These are phyloP conservation scores for Blomia tropicalis DNA, from an alignment of 2,888 invertebrate species.

Conservation along the genomic window DNA sequence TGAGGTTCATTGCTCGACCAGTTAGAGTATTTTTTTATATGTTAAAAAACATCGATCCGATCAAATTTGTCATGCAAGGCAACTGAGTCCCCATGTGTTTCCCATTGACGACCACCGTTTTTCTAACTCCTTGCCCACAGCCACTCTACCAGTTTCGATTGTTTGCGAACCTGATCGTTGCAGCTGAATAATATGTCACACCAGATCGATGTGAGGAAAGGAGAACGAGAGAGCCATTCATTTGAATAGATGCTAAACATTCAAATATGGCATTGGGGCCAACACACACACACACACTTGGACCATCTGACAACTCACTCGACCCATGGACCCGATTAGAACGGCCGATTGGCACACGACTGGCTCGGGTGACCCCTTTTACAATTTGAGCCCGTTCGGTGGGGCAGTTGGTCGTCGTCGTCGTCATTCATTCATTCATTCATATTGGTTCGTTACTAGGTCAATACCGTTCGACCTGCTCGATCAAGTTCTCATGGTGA, in stretches of 20 bases:
- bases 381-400: not conserved
- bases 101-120: not conserved
- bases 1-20: not conserved
- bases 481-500: too few species aligned
- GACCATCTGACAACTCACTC: conserved; percentile 8
- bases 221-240: too few species aligned
- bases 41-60: too few species aligned
- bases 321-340: not conserved
- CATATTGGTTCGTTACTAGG: not conserved
- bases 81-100: not conserved
- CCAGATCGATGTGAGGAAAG: too few species aligned
- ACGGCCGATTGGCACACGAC: not conserved
- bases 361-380: not conserved
- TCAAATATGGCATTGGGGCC: not conserved
- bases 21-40: too few species aligned
- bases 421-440: not conserved
- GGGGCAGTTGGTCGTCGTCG: not conserved
- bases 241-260: too few species aligned
- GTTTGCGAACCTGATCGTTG: too few species aligned
- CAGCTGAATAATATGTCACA: too few species aligned
- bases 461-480: conserved; percentile 6
- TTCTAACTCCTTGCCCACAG: conserved; percentile 7
- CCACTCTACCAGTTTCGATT: not conserved
- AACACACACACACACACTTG: too few species aligned
- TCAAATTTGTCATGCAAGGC: conserved; percentile 7